Conservation (phyloP, 2,113 vertebrate genomes). For the Pygoscelis antarcticus region DNA sequence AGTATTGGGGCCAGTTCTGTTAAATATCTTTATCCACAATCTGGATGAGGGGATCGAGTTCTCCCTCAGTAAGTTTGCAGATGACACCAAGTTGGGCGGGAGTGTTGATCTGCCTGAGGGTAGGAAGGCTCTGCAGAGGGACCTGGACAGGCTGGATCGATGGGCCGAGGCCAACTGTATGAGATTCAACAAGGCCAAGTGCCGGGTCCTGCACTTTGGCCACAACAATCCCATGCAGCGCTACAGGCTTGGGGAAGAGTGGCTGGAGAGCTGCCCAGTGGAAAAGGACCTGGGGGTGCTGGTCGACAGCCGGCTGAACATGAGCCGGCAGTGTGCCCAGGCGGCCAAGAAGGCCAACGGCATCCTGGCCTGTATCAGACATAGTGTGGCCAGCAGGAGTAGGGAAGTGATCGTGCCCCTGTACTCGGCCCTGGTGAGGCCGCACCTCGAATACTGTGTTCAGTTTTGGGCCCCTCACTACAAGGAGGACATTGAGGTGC, state of each 20-base stretch:
- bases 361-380: background rate
- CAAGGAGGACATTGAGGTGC: too few relatives aligned
- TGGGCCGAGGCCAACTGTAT: too few relatives aligned
- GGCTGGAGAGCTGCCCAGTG: background rate
- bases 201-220: background rate
- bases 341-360: background rate
- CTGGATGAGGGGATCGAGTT: rapidly evolving
- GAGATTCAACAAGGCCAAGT: background rate
- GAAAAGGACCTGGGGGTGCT: background rate
- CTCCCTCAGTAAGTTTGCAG: background rate
- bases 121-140: background rate
- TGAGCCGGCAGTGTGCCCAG: background rate
- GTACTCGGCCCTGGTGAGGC: background rate
- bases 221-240: background rate
- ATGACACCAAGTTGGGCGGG: background rate
- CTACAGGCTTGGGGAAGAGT: background rate
- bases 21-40: background rate
- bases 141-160: background rate
- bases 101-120: background rate
- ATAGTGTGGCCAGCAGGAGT: too few relatives aligned
- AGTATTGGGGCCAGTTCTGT: background rate
- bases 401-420: too few relatives aligned
- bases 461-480: too few relatives aligned
- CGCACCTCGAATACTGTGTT: background rate
- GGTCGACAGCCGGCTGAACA: background rate